Evolutionary conservation across 2,888 invertebrate genomes (phyloP).

Genomic region (Macaria liturata): DNA sequence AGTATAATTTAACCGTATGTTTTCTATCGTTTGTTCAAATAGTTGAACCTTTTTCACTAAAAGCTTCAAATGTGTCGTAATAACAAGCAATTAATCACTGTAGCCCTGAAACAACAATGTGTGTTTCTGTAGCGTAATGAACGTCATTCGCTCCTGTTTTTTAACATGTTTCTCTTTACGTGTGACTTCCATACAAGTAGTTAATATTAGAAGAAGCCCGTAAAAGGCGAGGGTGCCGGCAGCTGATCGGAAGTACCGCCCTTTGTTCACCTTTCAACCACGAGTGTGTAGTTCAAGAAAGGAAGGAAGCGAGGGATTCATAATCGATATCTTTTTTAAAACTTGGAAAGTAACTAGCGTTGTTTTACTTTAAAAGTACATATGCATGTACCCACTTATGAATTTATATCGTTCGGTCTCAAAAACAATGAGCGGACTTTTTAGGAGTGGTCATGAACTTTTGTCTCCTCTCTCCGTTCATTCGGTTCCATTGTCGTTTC

Average conservation of each 20-base stretch:
- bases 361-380: conserved; percentile 13
- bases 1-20: conserved; percentile 3
- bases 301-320: conserved; percentile 60
- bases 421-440: background rate
- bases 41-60: conserved; percentile 14
- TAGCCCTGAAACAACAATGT: conserved; percentile 25
- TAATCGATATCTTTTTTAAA: conserved; percentile 38
- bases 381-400: conserved; percentile 6
- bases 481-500: conserved; percentile 62
- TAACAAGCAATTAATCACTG: conserved; percentile 28
- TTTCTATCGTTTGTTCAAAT: conserved; percentile 18
- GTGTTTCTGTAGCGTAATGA: conserved; percentile 25
- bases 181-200: conserved; percentile 52
- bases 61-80: conserved; percentile 18
- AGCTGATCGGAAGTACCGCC: conserved; percentile 83
- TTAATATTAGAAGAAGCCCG: conserved; percentile 78
- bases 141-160: conserved; percentile 36
- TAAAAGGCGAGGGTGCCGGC: conserved; percentile 72
- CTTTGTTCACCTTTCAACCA: conserved; percentile 74
- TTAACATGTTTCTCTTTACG: conserved; percentile 42
- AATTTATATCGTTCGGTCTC: too few species aligned
- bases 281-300: conserved; percentile 62
- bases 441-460: conserved; percentile 48
- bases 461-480: conserved; percentile 29
- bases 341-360: conserved; percentile 4